Conservation (phyloP, 2,888 invertebrate genomes). For the Yponomeuta sedellus region DNA sequence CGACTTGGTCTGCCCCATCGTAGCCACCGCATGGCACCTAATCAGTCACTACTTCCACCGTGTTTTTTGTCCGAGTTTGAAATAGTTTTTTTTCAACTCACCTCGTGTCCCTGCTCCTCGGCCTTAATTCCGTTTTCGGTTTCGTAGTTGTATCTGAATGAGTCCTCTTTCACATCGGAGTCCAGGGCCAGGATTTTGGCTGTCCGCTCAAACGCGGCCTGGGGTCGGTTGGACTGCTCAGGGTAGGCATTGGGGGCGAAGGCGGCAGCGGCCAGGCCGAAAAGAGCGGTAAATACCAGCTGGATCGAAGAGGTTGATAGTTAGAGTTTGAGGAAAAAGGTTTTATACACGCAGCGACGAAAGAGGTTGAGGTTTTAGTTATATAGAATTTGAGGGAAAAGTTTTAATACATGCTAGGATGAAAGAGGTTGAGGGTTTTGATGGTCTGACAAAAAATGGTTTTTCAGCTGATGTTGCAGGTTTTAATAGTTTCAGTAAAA, state of each 20-base stretch:
- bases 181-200: constrained; percentile 60
- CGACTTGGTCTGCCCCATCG: no score
- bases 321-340: neutral
- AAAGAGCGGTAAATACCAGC: constrained; percentile 57
- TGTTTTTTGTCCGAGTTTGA: no score
- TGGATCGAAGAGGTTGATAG: constrained; percentile 26
- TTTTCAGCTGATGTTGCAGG: no score
- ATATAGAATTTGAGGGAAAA: neutral
- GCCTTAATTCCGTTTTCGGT: constrained; percentile 70
- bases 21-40: no score
- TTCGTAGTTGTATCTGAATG: constrained; percentile 66
- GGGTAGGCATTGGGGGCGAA: constrained; percentile 44
- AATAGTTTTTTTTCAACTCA: constrained; percentile 26
- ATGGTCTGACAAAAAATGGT: neutral
- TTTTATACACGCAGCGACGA: no score
- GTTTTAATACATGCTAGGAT: neutral
- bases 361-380: neutral
- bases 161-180: constrained; percentile 63
- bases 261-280: constrained; percentile 55
- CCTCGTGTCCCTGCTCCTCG: constrained; percentile 67
- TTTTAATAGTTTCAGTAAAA: no score
- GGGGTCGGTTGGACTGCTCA: constrained; percentile 61
- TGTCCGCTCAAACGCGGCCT: constrained; percentile 53
- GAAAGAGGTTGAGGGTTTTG: neutral
- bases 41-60: no score